phyloP scores from a whole-genome alignment of 2,888 invertebrate species.

The Ennomos erosarius region DNA sequence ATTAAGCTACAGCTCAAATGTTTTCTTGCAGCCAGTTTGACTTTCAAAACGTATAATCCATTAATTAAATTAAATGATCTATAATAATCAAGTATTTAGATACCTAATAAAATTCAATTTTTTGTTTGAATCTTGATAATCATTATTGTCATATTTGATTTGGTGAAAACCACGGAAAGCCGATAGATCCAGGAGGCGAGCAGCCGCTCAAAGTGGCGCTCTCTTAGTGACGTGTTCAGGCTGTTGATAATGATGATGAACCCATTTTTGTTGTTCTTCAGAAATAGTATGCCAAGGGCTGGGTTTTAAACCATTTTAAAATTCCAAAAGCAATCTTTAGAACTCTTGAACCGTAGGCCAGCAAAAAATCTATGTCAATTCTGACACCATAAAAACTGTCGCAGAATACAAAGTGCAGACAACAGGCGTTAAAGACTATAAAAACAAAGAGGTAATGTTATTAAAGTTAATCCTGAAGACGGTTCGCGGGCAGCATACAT shows the following conservation, averaged over 20 bases:
- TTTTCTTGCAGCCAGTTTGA: conserved; percentile 8
- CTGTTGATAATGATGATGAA: no score
- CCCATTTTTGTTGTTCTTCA: no score
- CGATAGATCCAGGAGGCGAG: no score
- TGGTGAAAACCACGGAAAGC: no score
- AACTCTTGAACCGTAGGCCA: neutral
- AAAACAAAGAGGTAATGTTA: conserved; percentile 29
- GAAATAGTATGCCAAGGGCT: no score
- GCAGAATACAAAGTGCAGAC: conserved; percentile 21
- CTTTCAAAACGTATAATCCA: conserved; percentile 15
- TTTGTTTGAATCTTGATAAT: no score
- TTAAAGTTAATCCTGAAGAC: conserved; percentile 51
- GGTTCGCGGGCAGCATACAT: conserved; percentile 58
- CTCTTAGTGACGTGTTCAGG: no score
- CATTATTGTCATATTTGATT: no score
- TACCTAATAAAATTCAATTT: no score
- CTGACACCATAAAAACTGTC: conserved; percentile 14
- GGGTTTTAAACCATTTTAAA: conserved; percentile 1
- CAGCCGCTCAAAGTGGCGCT: no score
- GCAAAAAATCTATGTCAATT: conserved; percentile 19
- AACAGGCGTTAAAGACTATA: conserved; percentile 6
- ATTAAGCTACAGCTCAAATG: conserved; percentile 19
- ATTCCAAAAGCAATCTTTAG: conserved; percentile 14
- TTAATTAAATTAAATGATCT: no score
- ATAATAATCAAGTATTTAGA: neutral